These are phyloP conservation scores for Chromoteleia sp. DNA, from an alignment of 2,888 invertebrate species.

Conservation along the genomic window DNA sequence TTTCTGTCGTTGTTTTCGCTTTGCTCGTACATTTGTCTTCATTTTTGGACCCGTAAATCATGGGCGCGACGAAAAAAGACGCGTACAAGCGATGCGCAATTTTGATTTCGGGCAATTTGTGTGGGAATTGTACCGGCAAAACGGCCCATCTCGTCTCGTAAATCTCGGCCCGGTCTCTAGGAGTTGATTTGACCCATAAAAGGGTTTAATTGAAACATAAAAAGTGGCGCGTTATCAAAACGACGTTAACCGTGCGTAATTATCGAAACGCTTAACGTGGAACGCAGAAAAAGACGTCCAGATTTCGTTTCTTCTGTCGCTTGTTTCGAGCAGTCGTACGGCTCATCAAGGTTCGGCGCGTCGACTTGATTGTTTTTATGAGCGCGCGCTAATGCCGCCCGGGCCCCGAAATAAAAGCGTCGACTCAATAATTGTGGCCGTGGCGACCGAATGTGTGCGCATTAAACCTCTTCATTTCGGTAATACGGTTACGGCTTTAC, in stretches of 20 bases:
- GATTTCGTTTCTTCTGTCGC: conserved; percentile 41
- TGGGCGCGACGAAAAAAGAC: conserved; percentile 1
- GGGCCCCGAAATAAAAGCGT: conserved; percentile 71
- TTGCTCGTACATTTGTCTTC: background rate
- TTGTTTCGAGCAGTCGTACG: conserved; percentile 69
- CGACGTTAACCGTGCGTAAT: conserved; percentile 41
- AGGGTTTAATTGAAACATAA: conserved; percentile 57
- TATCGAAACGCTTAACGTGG: conserved; percentile 28
- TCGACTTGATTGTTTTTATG: conserved; percentile 83
- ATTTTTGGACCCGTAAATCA: background rate
- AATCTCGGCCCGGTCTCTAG: conserved; percentile 17
- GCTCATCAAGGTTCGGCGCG: conserved; percentile 79
- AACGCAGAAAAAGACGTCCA: conserved; percentile 46
- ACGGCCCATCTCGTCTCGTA: conserved; percentile 7
- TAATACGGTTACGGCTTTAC: conserved; percentile 81
- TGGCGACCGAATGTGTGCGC: conserved; percentile 67
- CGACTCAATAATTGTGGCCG: conserved; percentile 52
- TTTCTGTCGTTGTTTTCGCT: too few species aligned
- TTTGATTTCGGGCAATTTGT: conserved; percentile 26
- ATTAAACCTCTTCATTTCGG: conserved; percentile 81
- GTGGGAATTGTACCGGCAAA: conserved; percentile 17
- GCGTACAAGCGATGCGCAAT: conserved; percentile 3
- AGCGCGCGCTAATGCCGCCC: conserved; percentile 71
- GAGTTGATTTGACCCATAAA: conserved; percentile 50
- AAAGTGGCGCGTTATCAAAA: conserved; percentile 46